These are phyloP conservation scores for Dromius quadrimaculatus DNA, from an alignment of 2,888 invertebrate genomes.

Conservation along the genomic window DNA sequence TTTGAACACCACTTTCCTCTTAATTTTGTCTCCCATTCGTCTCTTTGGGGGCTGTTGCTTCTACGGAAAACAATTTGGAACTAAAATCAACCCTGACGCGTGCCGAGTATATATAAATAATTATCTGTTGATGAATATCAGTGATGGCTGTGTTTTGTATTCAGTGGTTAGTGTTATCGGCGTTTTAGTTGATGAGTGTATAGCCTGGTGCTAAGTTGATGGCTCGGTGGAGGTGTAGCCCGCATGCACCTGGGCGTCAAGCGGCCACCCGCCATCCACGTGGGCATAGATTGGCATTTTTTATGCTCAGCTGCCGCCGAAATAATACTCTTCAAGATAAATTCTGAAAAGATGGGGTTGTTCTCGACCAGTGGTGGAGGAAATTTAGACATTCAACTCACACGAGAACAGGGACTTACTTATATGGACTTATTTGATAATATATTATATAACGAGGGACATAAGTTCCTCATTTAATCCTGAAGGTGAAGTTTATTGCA, in stretches of 20 bases:
- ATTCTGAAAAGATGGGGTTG: no score
- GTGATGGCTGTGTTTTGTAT: neutral
- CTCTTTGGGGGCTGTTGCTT: constrained; percentile 15
- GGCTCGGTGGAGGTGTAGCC: constrained; percentile 55
- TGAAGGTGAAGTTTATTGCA: no score
- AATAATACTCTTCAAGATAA: no score
- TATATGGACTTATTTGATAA: no score
- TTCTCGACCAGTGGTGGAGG: constrained; percentile 6
- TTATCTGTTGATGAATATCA: constrained; percentile 32
- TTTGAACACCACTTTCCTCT: no score
- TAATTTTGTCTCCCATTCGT: neutral
- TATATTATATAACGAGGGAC: no score
- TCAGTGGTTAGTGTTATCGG: neutral
- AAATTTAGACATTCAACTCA: no score
- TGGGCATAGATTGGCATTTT: constrained; percentile 13
- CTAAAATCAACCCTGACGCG: constrained; percentile 34
- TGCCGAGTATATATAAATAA: constrained; percentile 47
- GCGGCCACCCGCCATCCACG: constrained; percentile 1
- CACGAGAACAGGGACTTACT: no score
- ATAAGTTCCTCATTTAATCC: no score
- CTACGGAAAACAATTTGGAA: constrained; percentile 19
- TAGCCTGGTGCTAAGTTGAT: neutral
- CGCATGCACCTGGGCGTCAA: constrained; percentile 65
- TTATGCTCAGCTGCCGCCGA: constrained; percentile 35
- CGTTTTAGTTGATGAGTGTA: neutral